A percentile compares a stretch with the other conserved stretches of the same genome.
Conservation (phyloP, 92 coral and sea anemone species). For the Isaurus tuberculatus region DNA sequence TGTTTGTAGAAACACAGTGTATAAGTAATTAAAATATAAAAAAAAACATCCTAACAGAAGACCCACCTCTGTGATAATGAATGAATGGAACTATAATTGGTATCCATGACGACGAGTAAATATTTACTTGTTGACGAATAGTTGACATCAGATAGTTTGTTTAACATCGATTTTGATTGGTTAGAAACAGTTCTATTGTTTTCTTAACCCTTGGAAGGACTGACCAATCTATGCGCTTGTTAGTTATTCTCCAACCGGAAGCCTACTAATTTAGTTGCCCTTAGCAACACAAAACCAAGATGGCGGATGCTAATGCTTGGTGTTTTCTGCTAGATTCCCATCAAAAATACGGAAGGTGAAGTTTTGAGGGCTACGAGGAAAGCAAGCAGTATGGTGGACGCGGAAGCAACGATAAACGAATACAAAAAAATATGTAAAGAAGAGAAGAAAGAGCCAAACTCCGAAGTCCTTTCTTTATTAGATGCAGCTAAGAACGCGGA, state of each 20-base stretch:
- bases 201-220: not conserved
- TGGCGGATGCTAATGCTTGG: slow-evolving; percentile 59
- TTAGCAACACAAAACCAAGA: slow-evolving; percentile 66
- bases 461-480: slow-evolving; percentile 82
- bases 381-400: slow-evolving; percentile 78
- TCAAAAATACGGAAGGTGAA: not conserved
- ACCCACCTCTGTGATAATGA: not conserved
- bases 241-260: not conserved
- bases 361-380: not conserved
- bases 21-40: not conserved
- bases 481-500: slow-evolving; percentile 85
- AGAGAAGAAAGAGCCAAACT: slow-evolving; percentile 69
- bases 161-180: slow-evolving; percentile 48
- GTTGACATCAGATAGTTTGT: not conserved
- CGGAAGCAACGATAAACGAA: slow-evolving; percentile 81
- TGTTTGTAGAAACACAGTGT: slow-evolving; percentile 29
- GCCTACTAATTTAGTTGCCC: slow-evolving; percentile 27
- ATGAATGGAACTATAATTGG: slow-evolving; percentile 11
- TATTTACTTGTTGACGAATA: slow-evolving; percentile 64
- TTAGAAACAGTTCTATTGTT: not conserved
- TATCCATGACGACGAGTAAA: slow-evolving; percentile 74
- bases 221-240: slow-evolving; percentile 28
- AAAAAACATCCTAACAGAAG: not conserved
- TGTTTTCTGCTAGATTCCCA: not conserved
- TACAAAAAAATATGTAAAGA: slow-evolving; percentile 84